Base-by-base conservation (phyloP, 2,113 vertebrate species). In the Stictonetta naevosa region DNA sequence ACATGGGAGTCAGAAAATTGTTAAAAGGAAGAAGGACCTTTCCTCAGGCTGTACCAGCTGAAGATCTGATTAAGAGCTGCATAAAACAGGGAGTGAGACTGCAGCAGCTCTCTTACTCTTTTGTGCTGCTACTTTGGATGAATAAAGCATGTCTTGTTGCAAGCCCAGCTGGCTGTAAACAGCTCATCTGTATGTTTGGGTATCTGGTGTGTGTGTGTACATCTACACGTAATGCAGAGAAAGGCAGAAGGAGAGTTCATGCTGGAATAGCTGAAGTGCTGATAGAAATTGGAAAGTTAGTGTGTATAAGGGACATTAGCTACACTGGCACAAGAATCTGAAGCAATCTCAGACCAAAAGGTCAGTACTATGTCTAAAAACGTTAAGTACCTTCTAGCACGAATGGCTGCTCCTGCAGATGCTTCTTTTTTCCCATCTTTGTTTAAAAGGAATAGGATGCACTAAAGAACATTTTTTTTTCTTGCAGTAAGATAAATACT, bases 331-430 rank as follows among this genome's bases (percentile, higher is more conserved):
- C 48, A 69, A 17, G 29, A 44, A 64, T 36, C 31, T 66, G 68
- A 75, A 87, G 48, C 44, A 64, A 64, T 69, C 38, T 89, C 33
- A 52, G 71, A 83, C 23, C 33, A 62, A 87, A 92, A 93, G 82
- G 74, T 83, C 71, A 85, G 21, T 8, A n/a, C 10, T 42, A 21
- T 74, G 93, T 92, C 71, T 85, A 56, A 79, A 53, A 71, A 53
- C 63, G 21, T 69, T 83, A 58, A 80, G 20, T 42, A 83, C 23
- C 53, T 88, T 73, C 26, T 13, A 79, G 38, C 38, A 92, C 2
- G 33, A 90, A 33, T 60, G 42, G 22, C 29, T 87, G 34, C 33
- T 85, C 25, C 53, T 85, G 46, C 38, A 87, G 48, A 56, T 85
- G 15, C 26, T 72, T 81, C 38, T 78, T 26, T 5, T 66, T 84